phyloP scores from a whole-genome alignment of 2,113 vertebrate genomes.

The Poeciliopsis prolifica region DNA sequence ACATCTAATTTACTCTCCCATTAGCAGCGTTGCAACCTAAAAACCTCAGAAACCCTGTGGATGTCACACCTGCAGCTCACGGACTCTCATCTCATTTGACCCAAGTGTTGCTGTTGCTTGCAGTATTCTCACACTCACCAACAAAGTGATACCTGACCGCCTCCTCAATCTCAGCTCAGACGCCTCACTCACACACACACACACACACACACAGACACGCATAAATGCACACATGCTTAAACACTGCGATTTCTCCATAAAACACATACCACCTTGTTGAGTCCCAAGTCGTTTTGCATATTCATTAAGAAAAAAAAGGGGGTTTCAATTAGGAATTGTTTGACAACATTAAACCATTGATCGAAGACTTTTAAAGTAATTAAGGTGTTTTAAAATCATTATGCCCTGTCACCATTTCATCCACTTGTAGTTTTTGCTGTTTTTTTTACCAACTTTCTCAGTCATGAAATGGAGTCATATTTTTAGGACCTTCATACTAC shows the following conservation, averaged over 20 bases:
- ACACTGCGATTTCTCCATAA: slow-evolving; percentile 39
- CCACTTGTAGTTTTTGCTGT: no score
- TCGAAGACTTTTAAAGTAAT: not conserved
- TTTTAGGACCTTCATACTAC: not conserved
- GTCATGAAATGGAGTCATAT: not conserved
- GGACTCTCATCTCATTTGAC: slow-evolving; percentile 60
- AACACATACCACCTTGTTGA: slow-evolving; percentile 22
- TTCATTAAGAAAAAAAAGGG: not conserved
- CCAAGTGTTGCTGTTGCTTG: slow-evolving; percentile 30
- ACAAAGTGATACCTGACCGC: slow-evolving; percentile 42
- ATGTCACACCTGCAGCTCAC: slow-evolving; percentile 58
- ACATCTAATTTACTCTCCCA: slow-evolving; percentile 12
- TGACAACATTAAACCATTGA: not conserved
- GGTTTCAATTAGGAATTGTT: not conserved
- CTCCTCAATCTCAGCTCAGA: slow-evolving; percentile 22
- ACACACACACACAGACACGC: slow-evolving; percentile 13
- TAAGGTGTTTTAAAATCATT: not conserved
- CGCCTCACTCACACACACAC: slow-evolving; percentile 8
- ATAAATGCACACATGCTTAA: not conserved
- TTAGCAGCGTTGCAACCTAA: slow-evolving; percentile 9
- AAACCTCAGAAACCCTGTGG: slow-evolving; percentile 34
- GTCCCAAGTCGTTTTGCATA: not conserved
- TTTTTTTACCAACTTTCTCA: not conserved
- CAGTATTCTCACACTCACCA: slow-evolving; percentile 43
- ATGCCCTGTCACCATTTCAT: no score